phyloP scores from a whole-genome alignment of 2,113 vertebrate genomes.

The Hemibagrus wyckioides region DNA sequence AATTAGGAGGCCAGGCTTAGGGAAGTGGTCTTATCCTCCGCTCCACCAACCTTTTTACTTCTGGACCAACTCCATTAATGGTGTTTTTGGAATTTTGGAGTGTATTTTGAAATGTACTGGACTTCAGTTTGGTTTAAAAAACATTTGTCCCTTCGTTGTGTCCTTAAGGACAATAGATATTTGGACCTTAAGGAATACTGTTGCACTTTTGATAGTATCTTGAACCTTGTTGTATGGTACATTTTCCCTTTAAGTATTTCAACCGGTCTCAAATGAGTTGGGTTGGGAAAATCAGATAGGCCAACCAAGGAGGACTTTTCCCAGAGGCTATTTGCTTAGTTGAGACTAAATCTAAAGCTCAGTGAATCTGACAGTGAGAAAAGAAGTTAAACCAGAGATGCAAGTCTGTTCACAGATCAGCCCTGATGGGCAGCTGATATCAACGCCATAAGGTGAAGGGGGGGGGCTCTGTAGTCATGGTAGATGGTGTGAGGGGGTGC shows the following conservation, averaged over 20 bases:
- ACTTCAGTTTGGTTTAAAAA: background rate
- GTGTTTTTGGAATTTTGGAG: too few species aligned
- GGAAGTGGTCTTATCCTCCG: background rate
- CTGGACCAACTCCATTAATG: conserved; percentile 1
- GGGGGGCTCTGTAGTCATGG: conserved; percentile 33
- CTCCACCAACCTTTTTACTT: conserved; percentile 14
- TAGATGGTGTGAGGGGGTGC: conserved; percentile 27
- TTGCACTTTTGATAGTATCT: background rate
- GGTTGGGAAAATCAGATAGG: background rate
- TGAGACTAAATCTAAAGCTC: background rate
- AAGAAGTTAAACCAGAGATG: background rate
- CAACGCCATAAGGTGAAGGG: conserved; percentile 37
- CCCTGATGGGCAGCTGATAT: conserved; percentile 16
- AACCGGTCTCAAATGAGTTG: background rate
- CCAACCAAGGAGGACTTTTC: background rate
- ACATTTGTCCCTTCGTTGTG: background rate
- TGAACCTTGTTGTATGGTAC: background rate
- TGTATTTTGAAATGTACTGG: background rate
- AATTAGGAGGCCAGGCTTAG: conserved; percentile 48
- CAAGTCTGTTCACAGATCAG: conserved; percentile 27
- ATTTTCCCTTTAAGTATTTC: background rate
- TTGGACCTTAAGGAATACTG: background rate
- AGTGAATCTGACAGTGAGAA: background rate
- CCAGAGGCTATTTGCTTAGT: background rate
- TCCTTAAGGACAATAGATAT: background rate